Percentiles rank a stretch among this genome's conserved stretches.
These are phyloP conservation scores for Andricus grossulariae DNA, from an alignment of 1,140 invertebrate species.

Conservation along the genomic window DNA sequence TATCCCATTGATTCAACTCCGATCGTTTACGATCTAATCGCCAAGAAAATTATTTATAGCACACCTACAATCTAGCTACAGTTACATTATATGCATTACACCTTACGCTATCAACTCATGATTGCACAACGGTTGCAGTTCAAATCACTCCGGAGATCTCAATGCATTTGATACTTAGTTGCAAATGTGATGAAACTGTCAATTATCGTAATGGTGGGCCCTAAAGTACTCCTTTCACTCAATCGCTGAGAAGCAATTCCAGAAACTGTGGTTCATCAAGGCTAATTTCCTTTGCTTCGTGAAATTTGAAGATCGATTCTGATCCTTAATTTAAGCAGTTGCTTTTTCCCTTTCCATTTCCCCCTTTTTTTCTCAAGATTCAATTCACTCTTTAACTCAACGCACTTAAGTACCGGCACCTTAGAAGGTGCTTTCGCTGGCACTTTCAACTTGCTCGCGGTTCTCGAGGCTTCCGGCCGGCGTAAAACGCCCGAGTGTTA, in stretches of 20 bases:
- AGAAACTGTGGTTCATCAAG: not conserved
- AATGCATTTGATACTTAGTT: not conserved
- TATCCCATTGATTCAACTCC: not conserved
- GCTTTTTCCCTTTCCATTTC: not conserved
- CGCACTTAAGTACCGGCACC: constrained; percentile 49
- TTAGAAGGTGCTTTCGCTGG: constrained; percentile 53
- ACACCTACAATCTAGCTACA: not conserved
- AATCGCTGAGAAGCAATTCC: not conserved
- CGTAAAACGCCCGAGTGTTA: constrained; percentile 46
- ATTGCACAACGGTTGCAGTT: not conserved
- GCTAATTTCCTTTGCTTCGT: not conserved
- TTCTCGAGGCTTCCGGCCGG: constrained; percentile 51
- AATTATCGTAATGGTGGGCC: not conserved
- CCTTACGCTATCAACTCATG: not conserved
- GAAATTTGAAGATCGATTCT: constrained; percentile 11
- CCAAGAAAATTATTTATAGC: constrained; percentile 6
- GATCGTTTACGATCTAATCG: not conserved
- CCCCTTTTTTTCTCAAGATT: not conserved
- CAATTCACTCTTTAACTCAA: constrained; percentile 41
- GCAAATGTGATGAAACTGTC: not conserved
- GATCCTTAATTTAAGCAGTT: not conserved
- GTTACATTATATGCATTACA: not conserved
- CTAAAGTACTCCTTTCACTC: not conserved
- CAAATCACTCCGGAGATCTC: not conserved
- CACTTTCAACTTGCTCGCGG: constrained; percentile 46